Conservation (phyloP, 92 coral and sea anemone species). For the Epizoanthus scotinus region DNA sequence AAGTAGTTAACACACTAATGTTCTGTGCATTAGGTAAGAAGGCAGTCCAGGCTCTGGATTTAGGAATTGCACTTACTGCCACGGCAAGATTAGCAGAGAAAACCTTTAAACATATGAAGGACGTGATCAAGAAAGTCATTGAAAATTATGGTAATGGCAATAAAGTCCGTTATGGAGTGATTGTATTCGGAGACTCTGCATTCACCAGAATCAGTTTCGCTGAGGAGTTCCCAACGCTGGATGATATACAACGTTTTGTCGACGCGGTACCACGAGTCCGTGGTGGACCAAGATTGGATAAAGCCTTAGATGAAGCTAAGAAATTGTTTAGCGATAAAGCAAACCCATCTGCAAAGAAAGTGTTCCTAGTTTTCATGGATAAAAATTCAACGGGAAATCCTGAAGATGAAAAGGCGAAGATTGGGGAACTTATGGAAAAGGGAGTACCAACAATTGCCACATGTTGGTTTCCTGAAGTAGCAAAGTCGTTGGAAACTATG, state of each 20-base stretch:
- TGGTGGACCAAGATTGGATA: conserved; percentile 45
- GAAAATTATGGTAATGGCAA: conserved; percentile 63
- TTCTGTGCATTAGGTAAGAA: conserved; percentile 6
- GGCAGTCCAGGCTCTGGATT: conserved; percentile 11
- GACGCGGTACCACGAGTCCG: conserved; percentile 39
- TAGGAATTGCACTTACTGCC: conserved; percentile 37
- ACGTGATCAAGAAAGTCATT: conserved; percentile 59
- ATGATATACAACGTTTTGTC: conserved; percentile 26
- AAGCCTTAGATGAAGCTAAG: conserved; percentile 33
- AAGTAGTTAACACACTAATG: background rate
- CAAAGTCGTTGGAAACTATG: conserved; percentile 1
- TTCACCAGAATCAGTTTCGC: conserved; percentile 49
- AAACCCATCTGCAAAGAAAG: conserved; percentile 24
- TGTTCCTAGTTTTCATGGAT: conserved; percentile 34
- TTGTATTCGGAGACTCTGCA: conserved; percentile 70
- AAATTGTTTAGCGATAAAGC: conserved; percentile 54
- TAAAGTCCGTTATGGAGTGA: conserved; percentile 71
- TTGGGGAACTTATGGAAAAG: conserved; percentile 17
- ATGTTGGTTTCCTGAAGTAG: conserved; percentile 11
- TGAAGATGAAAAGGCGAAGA: conserved; percentile 17
- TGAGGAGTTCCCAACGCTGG: conserved; percentile 20
- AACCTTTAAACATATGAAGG: conserved; percentile 71
- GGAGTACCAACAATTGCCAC: conserved; percentile 21
- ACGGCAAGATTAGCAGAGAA: conserved; percentile 43
- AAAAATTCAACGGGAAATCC: conserved; percentile 26